These are phyloP conservation scores for Eutolmus rufibarbis DNA, from an alignment of 2,888 invertebrate species.

Conservation along the genomic window DNA sequence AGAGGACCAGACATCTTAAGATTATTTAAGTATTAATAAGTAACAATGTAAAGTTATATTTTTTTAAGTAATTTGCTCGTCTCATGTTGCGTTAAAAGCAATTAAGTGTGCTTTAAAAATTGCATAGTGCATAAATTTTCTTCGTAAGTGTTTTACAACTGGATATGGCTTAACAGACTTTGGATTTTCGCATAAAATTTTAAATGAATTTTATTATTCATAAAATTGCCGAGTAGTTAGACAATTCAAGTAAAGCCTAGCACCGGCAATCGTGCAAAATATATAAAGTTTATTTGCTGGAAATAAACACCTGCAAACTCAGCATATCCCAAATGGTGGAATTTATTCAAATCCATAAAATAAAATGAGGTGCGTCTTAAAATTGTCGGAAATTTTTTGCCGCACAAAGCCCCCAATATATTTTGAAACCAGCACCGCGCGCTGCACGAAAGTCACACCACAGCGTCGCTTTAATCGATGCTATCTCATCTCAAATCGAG, in stretches of 20 bases:
- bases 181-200: too few relatives aligned
- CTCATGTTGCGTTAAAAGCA: too few relatives aligned
- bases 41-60: too few relatives aligned
- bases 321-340: neutral
- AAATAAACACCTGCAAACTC: neutral
- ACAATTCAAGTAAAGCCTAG: neutral
- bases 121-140: too few relatives aligned
- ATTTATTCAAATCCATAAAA: neutral
- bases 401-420: constrained; percentile 11
- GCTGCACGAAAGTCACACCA: constrained; percentile 42
- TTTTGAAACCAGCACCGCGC: neutral
- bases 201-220: neutral
- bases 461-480: constrained; percentile 44
- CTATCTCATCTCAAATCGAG: constrained; percentile 41
- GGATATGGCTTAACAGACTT: too few relatives aligned
- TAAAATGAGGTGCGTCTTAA: neutral
- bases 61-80: too few relatives aligned
- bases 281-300: neutral
- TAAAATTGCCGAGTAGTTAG: neutral
- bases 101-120: too few relatives aligned
- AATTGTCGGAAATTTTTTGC: neutral
- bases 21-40: too few relatives aligned
- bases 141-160: too few relatives aligned
- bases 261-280: neutral
- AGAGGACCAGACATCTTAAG: too few relatives aligned